Evolutionary conservation across 92 coral and sea anemone genomes (phyloP).

Genomic region (Desmophyllum pertusum): DNA sequence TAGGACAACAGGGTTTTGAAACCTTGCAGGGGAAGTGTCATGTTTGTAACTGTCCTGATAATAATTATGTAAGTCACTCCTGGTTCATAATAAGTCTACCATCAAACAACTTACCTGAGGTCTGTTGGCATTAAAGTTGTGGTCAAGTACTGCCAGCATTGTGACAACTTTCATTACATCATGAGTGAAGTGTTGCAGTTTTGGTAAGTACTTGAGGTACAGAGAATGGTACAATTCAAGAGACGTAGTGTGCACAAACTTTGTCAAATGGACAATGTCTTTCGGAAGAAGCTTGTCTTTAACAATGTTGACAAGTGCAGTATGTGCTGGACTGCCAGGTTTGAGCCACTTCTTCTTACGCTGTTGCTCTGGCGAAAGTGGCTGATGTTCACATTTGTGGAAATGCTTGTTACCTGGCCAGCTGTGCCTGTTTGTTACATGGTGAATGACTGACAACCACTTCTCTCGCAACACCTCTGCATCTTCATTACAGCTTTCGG

Average conservation of each 20-base stretch:
- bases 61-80: too few species aligned
- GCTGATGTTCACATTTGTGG: slow-evolving; percentile 34
- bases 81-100: too few species aligned
- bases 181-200: slow-evolving; percentile 37
- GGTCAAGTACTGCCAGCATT: slow-evolving; percentile 50
- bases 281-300: slow-evolving; percentile 37
- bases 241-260: slow-evolving; percentile 37
- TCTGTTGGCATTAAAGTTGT: slow-evolving; percentile 42
- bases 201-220: slow-evolving; percentile 55
- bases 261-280: background rate
- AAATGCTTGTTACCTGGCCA: slow-evolving; percentile 44
- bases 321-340: slow-evolving; percentile 50
- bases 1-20: too few species aligned
- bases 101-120: slow-evolving; percentile 27
- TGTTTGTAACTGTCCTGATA: too few species aligned
- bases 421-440: slow-evolving; percentile 20
- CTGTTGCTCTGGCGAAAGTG: slow-evolving; percentile 3
- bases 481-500: slow-evolving; percentile 33
- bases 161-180: slow-evolving; percentile 47
- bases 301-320: slow-evolving; percentile 32
- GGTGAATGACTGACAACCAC: slow-evolving; percentile 14
- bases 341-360: slow-evolving; percentile 49
- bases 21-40: too few species aligned
- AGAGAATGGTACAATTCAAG: slow-evolving; percentile 52
- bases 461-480: slow-evolving; percentile 21